Base-by-base conservation (phyloP, 2,797 vertebrate genomes). In the Micrastur ruficollis region DNA sequence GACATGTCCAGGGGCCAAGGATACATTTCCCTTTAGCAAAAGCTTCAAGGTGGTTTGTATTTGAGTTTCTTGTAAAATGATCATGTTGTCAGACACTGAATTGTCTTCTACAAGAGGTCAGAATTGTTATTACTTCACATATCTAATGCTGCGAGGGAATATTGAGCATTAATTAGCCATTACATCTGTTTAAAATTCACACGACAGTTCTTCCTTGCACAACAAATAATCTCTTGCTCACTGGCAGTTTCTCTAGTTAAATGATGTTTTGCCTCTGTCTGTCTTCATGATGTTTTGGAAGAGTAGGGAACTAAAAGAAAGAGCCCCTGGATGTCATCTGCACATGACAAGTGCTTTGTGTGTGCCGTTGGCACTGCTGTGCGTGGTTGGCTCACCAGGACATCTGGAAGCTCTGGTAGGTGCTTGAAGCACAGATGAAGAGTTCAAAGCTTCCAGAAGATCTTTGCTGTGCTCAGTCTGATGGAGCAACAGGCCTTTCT, bases 1-100 rank as follows among this genome's bases (percentile, higher is more conserved):
- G 40, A 34, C 4, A 0, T 34, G 47, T 56, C 12, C 25, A 55
- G 8, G 8, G n/a, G 9, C 44, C 40, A 55, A 61, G 53, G 26
- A 34, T 84, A 27, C 0, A 0, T 63, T 66, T 79, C 10, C 2
- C 44, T 70, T 42, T 40, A 79, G 55, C 49, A 81, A 79, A 95
- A 81, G 7, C 34, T 84, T 84, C 2, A 9, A 52, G 18, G 17
- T 89, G 40, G 14, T 70, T 92, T 68, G 34, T 61, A 26, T 93
- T 86, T 53, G 55, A 82, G 62, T 96, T 96, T 94, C 58, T 93
- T 91, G 53, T 81, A 63, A 82, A 95, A 65, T 83, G 65, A 76
- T 76, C 14, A 1, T 46, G 52, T 42, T 94, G 61, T 81, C 75
- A 23, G 56, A 67, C 78, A 52, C 61, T 82, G 38, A 94, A 72